A percentile compares a stretch with the other conserved stretches of the same genome.
Conservation (phyloP, 2,797 vertebrate genomes). For the Sylvilagus floridanus region DNA sequence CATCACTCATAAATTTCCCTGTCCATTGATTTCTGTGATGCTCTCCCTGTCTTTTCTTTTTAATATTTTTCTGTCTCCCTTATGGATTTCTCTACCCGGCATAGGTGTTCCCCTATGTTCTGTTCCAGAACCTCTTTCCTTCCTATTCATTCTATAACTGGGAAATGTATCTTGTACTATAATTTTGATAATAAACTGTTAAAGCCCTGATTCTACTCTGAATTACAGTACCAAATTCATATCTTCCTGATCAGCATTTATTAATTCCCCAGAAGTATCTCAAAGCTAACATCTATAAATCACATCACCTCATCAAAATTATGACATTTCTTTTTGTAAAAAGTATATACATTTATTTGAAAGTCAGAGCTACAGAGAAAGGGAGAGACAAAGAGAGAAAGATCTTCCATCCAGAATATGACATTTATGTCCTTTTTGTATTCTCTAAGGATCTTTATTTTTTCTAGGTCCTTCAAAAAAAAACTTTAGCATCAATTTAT, state of each 20-base stretch:
- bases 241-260: neutral
- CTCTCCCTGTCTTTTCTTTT: neutral
- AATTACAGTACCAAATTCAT: neutral
- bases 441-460: neutral
- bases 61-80: neutral
- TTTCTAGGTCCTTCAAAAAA: neutral
- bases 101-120: neutral
- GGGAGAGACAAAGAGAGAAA: no score
- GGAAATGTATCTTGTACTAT: neutral
- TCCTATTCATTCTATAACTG: neutral
- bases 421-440: neutral
- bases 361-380: no score
- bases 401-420: neutral
- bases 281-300: neutral
- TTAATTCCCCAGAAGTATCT: neutral
- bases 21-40: neutral
- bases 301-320: neutral
- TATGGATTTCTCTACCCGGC: neutral
- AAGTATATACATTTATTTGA: no score
- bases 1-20: neutral
- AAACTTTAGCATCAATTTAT: neutral
- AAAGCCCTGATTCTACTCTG: neutral
- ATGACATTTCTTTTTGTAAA: neutral
- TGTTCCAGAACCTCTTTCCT: neutral
- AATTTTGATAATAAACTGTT: neutral